Conservation (phyloP, 2,888 invertebrate species). For the Sericinus montela region DNA sequence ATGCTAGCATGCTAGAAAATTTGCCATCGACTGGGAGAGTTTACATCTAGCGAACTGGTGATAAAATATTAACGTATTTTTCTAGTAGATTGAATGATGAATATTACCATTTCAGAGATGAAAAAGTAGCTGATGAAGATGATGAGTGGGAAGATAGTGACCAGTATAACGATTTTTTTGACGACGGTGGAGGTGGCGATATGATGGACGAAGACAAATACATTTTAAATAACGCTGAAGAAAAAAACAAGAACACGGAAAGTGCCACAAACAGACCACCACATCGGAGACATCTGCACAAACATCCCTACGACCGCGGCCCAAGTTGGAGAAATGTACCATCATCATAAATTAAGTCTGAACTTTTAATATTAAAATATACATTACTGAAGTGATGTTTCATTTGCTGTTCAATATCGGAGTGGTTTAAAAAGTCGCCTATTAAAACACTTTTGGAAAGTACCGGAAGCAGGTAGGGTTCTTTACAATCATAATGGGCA, state of each 20-base stretch:
- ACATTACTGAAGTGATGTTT: constrained; percentile 28
- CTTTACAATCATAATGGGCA: no score
- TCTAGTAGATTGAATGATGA: no score
- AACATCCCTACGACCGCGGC: constrained; percentile 73
- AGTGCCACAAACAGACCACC: constrained; percentile 40
- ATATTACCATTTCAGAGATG: constrained; percentile 48
- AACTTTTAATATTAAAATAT: constrained; percentile 20
- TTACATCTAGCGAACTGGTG: no score
- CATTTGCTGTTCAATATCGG: no score
- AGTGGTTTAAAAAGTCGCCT: no score
- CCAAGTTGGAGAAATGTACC: constrained; percentile 37
- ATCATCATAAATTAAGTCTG: constrained; percentile 18
- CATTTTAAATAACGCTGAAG: constrained; percentile 34
- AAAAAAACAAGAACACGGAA: constrained; percentile 32
- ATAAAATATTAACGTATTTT: no score
- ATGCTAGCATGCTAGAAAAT: no score
- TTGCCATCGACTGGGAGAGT: no score
- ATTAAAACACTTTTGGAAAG: no score
- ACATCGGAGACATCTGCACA: constrained; percentile 74
- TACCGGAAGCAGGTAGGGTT: no score
- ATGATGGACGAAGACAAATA: constrained; percentile 57
- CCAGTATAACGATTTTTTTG: constrained; percentile 46
- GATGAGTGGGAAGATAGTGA: constrained; percentile 52
- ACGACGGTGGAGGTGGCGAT: constrained; percentile 50
- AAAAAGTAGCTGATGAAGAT: constrained; percentile 51